Conservation (phyloP, 2,888 invertebrate genomes). For the Sesia apiformis region DNA sequence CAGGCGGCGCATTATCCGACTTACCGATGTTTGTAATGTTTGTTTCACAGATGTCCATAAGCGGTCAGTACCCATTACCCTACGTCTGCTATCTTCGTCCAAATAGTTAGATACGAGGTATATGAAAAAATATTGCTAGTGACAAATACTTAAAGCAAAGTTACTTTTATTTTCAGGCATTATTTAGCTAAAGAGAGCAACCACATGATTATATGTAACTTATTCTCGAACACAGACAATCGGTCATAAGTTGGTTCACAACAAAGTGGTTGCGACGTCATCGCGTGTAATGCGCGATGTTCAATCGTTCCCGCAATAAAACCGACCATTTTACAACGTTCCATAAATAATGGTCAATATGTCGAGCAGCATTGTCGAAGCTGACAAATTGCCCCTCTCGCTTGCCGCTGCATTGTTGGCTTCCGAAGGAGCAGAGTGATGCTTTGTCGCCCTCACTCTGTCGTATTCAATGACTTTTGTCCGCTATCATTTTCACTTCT, state of each 20-base stretch:
- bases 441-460: slow-evolving; percentile 40
- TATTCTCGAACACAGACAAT: slow-evolving; percentile 8
- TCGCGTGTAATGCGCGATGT: slow-evolving; percentile 62
- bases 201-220: slow-evolving; percentile 9
- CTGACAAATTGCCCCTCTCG: slow-evolving; percentile 69
- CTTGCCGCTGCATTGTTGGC: slow-evolving; percentile 63
- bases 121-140: no score
- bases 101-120: no score
- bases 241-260: slow-evolving; percentile 29
- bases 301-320: slow-evolving; percentile 68
- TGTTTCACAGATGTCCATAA: no score
- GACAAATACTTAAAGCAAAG: no score
- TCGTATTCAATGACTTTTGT: slow-evolving; percentile 56
- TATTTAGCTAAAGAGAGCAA: no score
- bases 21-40: no score
- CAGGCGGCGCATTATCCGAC: no score
- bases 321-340: slow-evolving; percentile 56
- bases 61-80: no score
- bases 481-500: slow-evolving; percentile 67
- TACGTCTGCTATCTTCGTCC: no score
- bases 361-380: slow-evolving; percentile 66
- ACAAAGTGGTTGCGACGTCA: slow-evolving; percentile 50
- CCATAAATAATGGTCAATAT: slow-evolving; percentile 74
- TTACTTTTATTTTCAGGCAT: no score
- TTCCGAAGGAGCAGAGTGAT: slow-evolving; percentile 39